Evolutionary conservation across 2,888 invertebrate genomes (phyloP), one percentile per base, ranked within the genome.

Genomic region (Epistrophe eligans): DNA sequence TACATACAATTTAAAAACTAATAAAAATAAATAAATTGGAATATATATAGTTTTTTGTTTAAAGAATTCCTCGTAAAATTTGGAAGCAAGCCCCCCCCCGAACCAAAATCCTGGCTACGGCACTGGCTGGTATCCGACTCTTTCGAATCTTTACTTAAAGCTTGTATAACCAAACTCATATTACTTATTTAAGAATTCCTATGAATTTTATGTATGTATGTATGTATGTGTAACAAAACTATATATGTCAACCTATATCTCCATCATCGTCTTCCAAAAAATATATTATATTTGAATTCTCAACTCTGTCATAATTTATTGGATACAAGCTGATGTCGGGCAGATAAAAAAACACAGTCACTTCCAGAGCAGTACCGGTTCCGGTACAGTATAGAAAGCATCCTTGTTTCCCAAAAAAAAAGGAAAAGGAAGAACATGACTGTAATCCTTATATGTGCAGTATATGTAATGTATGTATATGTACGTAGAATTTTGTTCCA

Each of bases 231-330:
- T 13, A 17, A 28, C 7, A 28, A 50, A 57, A 72, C 50, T 48
- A 57, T 35, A 17, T 43, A 32, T 8, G 9, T 9, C 19, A 50
- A 7, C 60, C 38, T 45, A n/a, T 70, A 62, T 74, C 48, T 48
- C 9, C 72, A 35, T 28, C 73, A 38, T 43, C 55, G 24, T 28
- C 15, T 38, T 19, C 4, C 32, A 38, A 55, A 77, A 70, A 74
- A 48, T 70, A 73, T 24, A 73, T 77, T 24, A 24, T 24, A 57
- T 81, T 79, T 72, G 77, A 85, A 74, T 77, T 84, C 62, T 71
- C 77, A 79, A 71, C 57, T 81, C 38, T 71, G 77, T 81, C 77
- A 85, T 81, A 85, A 79, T 85, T 77, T 85, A 81, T 81, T 77
- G 55, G 77, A 67, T 77, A 67, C 72, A 66, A 73, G 60, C 77